Base-by-base conservation (phyloP, 2,888 invertebrate species). In the Tiliacea aurago region DNA sequence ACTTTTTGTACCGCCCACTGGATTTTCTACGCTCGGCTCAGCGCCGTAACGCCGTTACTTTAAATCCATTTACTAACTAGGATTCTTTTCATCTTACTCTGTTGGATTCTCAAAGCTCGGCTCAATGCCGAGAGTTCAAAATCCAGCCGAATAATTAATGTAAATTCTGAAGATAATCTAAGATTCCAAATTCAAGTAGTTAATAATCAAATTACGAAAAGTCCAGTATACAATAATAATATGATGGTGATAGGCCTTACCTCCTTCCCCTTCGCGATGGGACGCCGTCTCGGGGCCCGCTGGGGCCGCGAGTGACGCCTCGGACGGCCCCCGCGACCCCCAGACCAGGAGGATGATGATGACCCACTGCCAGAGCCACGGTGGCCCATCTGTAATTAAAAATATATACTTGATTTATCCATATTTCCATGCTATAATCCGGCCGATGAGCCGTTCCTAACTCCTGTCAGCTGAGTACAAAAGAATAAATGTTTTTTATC, bases 251-350 rank as follows among this genome's bases (percentile, higher is more conserved):
- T 15, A 7, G 2, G 4, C 7, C 51, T 55, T 77, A 95, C 95
- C 92, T 95, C 95, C 84, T 95, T 95, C n/a, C 94, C 94, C 81
- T 95, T 96, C 51, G 92, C 92, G 56, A 95, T 94, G 75, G 95
- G 94, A 0, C 94, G 88, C 2, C 94, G 90, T 0, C 95, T 86
- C 0, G 91, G 87, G 2, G 91, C 89, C 1, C 94, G 88, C 83
- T 93, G 93, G 4, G 94, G 92, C 1, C 94, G 88, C 47, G 91
- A 88, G 33, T 89, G 86, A 0, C 93, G 91, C 10, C 90, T 85
- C 20, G 86, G 86, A 0, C 94, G 87, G 0, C 91, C 91, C 0
- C 90, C 89, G 2, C 94, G 89, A 0, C 92, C 92, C 0, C 95
- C 94, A 0, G 95, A 95, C 95, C 95, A 95, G 0, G 95, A 95